These are phyloP conservation scores for Pelecanus crispus DNA, from an alignment of 2,113 vertebrate genomes.

Conservation along the genomic window DNA sequence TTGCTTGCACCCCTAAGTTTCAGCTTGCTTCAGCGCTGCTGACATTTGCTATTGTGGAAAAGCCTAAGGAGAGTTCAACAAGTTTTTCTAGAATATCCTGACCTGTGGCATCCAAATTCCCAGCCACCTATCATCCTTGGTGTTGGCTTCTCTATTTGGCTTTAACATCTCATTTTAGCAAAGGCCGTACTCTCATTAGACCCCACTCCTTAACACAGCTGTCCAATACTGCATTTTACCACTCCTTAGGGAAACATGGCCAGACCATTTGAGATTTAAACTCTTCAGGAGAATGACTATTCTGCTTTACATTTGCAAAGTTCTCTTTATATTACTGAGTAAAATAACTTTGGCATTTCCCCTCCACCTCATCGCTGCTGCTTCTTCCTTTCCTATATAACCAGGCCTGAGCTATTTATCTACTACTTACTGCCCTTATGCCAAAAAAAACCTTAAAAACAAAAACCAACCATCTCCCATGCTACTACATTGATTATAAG, in stretches of 20 bases:
- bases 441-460: not conserved
- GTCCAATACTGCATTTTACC: not conserved
- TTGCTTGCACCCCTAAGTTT: not conserved
- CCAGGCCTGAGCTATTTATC: not conserved
- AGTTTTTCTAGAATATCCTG: not conserved
- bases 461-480: not conserved
- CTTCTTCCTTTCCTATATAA: not conserved
- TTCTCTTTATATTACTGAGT: not conserved
- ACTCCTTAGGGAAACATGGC: not conserved
- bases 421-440: not conserved
- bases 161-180: not conserved
- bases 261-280: not conserved
- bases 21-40: not conserved
- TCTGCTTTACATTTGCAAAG: not conserved
- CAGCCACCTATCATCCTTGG: not conserved
- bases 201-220: not conserved
- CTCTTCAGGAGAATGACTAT: not conserved
- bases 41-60: not conserved
- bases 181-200: not conserved
- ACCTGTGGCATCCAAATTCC: not conserved
- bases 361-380: not conserved
- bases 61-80: not conserved
- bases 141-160: not conserved
- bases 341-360: not conserved
- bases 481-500: not conserved